Conservation (phyloP, 2,888 invertebrate species). For the Gibbula magus region DNA sequence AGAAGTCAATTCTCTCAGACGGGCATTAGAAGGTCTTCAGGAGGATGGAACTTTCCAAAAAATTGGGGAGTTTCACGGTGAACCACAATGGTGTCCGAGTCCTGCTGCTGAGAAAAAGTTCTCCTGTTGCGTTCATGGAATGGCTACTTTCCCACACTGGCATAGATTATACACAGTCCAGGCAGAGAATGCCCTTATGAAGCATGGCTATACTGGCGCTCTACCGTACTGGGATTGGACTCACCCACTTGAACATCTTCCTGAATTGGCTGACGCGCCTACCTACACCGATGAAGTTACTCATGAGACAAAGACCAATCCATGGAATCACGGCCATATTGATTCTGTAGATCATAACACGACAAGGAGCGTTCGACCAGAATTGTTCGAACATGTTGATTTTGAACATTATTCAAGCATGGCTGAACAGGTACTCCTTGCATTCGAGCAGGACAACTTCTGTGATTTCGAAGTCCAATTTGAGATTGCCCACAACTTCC, state of each 20-base stretch:
- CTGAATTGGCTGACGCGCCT: conserved; percentile 9
- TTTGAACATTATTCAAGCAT: conserved; percentile 42
- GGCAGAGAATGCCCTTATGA: conserved; percentile 29
- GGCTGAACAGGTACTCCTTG: conserved; percentile 38
- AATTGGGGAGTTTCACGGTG: conserved; percentile 47
- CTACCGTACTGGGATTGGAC: conserved; percentile 40
- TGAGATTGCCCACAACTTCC: conserved; percentile 46
- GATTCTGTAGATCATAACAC: conserved; percentile 23
- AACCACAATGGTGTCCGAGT: conserved; percentile 45
- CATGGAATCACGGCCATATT: conserved; percentile 23
- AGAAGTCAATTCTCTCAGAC: conserved; percentile 39
- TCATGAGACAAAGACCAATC: conserved; percentile 27
- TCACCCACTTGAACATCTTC: conserved; percentile 12
- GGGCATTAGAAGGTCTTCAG: conserved; percentile 34
- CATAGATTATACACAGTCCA: conserved; percentile 41
- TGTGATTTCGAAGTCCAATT: conserved; percentile 44
- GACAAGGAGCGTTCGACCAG: conserved; percentile 21
- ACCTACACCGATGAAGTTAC: conserved; percentile 9
- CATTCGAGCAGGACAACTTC: conserved; percentile 45
- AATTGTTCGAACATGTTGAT: conserved; percentile 37
- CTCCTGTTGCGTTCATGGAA: conserved; percentile 48
- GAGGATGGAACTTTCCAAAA: conserved; percentile 41
- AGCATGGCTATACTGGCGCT: conserved; percentile 29
- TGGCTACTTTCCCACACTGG: conserved; percentile 49
- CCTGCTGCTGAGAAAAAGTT: conserved; percentile 43